A percentile compares a stretch with the other conserved stretches of the same genome.
Conservation (phyloP, 92 coral and sea anemone genomes). For the Heliopora coerulea region DNA sequence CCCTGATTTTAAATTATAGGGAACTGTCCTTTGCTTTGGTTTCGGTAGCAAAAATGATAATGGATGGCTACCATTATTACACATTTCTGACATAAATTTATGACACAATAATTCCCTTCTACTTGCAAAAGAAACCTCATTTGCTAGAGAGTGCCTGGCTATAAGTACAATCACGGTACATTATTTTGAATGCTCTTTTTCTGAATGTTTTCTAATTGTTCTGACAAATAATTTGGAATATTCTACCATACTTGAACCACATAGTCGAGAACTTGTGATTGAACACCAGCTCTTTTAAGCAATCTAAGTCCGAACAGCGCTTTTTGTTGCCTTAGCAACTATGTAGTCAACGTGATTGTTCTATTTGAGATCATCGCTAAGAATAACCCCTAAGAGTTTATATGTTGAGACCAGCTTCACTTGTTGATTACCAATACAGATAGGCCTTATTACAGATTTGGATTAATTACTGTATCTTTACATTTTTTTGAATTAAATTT, state of each 20-base stretch:
- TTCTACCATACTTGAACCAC: no score
- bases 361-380: constrained; percentile 20
- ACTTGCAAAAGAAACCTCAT: no score
- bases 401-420: background rate
- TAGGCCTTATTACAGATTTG: background rate
- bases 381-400: constrained; percentile 11
- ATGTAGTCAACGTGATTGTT: constrained; percentile 9
- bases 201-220: background rate
- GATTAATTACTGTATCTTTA: background rate
- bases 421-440: background rate
- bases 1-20: no score
- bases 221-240: background rate
- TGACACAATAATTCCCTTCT: no score
- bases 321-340: constrained; percentile 11
- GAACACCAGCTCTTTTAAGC: background rate
- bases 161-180: background rate
- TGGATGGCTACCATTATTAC: no score
- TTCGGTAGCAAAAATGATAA: no score
- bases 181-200: background rate
- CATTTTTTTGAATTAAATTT: constrained; percentile 27
- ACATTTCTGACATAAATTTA: no score
- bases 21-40: no score
- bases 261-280: no score
- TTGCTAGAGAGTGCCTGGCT: background rate
- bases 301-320: background rate